Base-by-base conservation (phyloP, 2,113 vertebrate species). In the Bostrychus sinensis region DNA sequence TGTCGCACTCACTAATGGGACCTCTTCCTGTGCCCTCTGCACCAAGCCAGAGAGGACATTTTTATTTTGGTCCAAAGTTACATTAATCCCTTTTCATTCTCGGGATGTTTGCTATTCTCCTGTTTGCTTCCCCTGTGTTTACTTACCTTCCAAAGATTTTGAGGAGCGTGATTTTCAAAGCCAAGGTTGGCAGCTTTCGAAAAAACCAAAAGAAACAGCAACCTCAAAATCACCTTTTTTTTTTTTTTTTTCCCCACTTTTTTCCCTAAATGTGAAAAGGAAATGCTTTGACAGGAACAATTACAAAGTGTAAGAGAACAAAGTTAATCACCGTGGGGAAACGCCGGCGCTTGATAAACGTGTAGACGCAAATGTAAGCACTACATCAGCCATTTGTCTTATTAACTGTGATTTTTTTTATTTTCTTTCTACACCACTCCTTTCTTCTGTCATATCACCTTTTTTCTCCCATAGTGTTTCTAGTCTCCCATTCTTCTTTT, bases 371-470 rank as follows among this genome's bases (percentile, higher is more conserved):
- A 79, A 77, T 59, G 66, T 80, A 84, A 88, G 77, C 81, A 81
- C 72, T 72, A 62, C 78, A 82, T 78, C 45, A 77, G 71, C 80
- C 67, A 68, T 87, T 87, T 88, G 71, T 83, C 77, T 77, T 77
- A 53, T 73, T 55, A 78, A 30, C 77, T 80, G 30, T 28, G 34
- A 12, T 13, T 34, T 65, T 76, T 77, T 38, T 28, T 59, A 5
- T 65, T 66, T 62, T 71, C 16, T 20, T 17, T 62, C 32, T 61
- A 55, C 34, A 16, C 45, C 14, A 43, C 2, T 42, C 26, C 56
- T 34, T 55, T 63, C 46, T 38, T 39, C 61, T 32, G 36, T 68
- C 51, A 55, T 43, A 61, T 78, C 42, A 45, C 46, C 42, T 48
- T 36, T n/a, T 55, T n/a, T n/a, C n/a, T n/a, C n/a, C 67, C 19